Percentiles rank a stretch among this genome's conserved stretches.
Evolutionary conservation across 2,888 invertebrate genomes (phyloP).

Genomic region (Panorpa germanica): DNA sequence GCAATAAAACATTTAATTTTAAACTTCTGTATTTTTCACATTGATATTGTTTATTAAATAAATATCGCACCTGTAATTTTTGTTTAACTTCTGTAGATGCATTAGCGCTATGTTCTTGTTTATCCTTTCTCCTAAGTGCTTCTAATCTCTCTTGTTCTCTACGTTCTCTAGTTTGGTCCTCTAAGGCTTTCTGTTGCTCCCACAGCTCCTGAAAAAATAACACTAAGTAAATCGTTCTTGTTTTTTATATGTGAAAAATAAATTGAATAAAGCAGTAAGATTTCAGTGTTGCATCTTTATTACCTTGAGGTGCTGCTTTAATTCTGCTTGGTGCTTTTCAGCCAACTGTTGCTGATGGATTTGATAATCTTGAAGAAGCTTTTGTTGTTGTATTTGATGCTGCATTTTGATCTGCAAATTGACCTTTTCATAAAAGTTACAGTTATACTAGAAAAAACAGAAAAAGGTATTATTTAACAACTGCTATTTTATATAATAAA

Average conservation of each 20-base stretch:
- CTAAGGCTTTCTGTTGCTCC: slow-evolving; percentile 69
- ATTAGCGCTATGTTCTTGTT: slow-evolving; percentile 88
- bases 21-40: slow-evolving; percentile 3
- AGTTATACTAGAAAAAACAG: no score
- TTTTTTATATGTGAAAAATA: no score
- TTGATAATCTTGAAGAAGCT: slow-evolving; percentile 78
- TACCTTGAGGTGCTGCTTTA: slow-evolving; percentile 77
- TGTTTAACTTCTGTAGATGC: slow-evolving; percentile 94
- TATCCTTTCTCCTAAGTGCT: slow-evolving; percentile 80
- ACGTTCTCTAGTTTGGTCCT: slow-evolving; percentile 59
- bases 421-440: no score
- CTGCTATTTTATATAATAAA: no score
- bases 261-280: no score
- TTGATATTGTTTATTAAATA: slow-evolving; percentile 7
- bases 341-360: slow-evolving; percentile 80
- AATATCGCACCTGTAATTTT: slow-evolving; percentile 55
- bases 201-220: slow-evolving; percentile 61
- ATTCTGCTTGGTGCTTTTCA: slow-evolving; percentile 77
- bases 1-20: slow-evolving; percentile 14
- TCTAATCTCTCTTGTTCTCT: slow-evolving; percentile 70
- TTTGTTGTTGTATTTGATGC: slow-evolving; percentile 83
- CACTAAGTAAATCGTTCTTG: slow-evolving; percentile 4
- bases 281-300: slow-evolving; percentile 13
- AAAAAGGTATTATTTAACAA: no score
- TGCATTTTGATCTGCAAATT: slow-evolving; percentile 80